phyloP scores from a whole-genome alignment of 1,140 invertebrate genomes.

The Diachasmimorpha longicaudata region DNA sequence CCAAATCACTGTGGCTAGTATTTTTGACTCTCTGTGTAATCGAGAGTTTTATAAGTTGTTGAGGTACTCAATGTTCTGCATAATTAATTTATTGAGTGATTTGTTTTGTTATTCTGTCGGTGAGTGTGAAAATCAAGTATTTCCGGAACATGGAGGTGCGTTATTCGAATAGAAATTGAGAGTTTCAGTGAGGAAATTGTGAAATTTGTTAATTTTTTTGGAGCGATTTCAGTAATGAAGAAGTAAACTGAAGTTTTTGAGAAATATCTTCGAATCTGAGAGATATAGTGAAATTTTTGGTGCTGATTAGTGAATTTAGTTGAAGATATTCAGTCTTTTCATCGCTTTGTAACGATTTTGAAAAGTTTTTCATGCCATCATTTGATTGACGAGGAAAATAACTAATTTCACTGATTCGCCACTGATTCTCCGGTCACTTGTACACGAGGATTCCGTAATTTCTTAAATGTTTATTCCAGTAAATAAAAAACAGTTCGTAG shows the following conservation, averaged over 20 bases:
- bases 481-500: neutral
- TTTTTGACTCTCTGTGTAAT: neutral
- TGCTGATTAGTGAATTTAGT: too few relatives aligned
- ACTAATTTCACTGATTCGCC: neutral
- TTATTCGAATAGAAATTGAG: neutral
- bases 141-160: neutral
- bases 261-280: too few relatives aligned
- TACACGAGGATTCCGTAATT: neutral
- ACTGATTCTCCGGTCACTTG: neutral
- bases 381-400: too few relatives aligned
- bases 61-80: neutral
- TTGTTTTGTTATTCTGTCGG: neutral
- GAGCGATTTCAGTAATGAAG: too few relatives aligned
- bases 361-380: too few relatives aligned
- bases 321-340: too few relatives aligned
- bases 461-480: neutral
- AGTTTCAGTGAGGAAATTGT: too few relatives aligned
- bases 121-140: neutral
- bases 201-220: too few relatives aligned
- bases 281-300: too few relatives aligned
- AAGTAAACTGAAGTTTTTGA: too few relatives aligned
- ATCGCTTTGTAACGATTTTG: too few relatives aligned
- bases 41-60: neutral
- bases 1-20: neutral
- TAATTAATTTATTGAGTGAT: slow-evolving; percentile 9